Evolutionary conservation across 2,888 invertebrate genomes (phyloP).

Genomic region (Dasypolia templi): DNA sequence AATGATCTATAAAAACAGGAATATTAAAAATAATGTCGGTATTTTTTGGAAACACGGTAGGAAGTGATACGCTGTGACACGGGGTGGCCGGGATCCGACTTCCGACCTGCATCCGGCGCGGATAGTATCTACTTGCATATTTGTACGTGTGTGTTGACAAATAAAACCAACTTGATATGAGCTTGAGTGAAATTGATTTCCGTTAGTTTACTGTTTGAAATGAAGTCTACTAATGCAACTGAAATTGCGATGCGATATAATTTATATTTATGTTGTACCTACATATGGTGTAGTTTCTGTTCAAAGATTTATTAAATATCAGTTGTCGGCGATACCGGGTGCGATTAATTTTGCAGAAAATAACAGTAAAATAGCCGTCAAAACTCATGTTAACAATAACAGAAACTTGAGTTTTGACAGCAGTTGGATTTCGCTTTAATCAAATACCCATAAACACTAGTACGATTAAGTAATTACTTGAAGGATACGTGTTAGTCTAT

Average conservation of each 20-base stretch:
- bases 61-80: conserved; percentile 67
- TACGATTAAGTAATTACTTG: neutral
- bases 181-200: conserved; percentile 48
- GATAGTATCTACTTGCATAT: conserved; percentile 61
- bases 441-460: neutral
- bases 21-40: conserved; percentile 51
- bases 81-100: conserved; percentile 61
- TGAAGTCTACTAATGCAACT: conserved; percentile 17
- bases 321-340: too few species aligned
- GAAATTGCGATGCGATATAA: neutral
- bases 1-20: conserved; percentile 53
- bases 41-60: conserved; percentile 60
- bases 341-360: neutral
- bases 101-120: conserved; percentile 67
- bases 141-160: conserved; percentile 65
- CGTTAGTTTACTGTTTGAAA: conserved; percentile 32
- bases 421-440: too few species aligned
- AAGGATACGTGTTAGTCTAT: neutral
- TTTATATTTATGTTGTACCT: neutral
- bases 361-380: neutral
- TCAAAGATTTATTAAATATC: neutral
- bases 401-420: neutral
- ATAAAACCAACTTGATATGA: conserved; percentile 56
- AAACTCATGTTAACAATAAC: neutral
- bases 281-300: neutral